Evolutionary conservation across 1,140 invertebrate species (phyloP).

Genomic region (Trichonephila clavipes): DNA sequence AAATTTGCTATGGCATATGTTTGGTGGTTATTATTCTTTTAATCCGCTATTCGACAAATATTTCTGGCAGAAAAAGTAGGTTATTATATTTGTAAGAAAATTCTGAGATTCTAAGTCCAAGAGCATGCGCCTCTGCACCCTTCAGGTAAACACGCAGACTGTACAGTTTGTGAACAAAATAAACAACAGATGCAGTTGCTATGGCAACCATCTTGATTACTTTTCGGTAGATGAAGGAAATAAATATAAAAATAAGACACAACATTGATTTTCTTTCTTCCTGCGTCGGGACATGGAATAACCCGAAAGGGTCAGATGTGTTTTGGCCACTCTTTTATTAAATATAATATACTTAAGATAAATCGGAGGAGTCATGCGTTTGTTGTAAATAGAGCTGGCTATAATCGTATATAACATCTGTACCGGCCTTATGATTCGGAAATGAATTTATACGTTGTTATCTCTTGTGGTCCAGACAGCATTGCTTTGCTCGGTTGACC

Average conservation of each 20-base stretch:
- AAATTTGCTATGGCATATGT: too few species aligned
- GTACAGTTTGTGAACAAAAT: not conserved
- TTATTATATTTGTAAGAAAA: too few species aligned
- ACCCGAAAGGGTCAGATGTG: not conserved
- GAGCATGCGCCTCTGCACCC: too few species aligned
- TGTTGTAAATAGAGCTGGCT: not conserved
- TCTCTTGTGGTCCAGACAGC: conserved; percentile 37
- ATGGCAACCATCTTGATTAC: conserved; percentile 52
- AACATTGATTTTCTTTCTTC: not conserved
- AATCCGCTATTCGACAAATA: too few species aligned
- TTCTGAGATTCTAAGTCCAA: too few species aligned
- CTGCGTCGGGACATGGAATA: not conserved
- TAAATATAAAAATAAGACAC: not conserved
- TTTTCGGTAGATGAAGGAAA: not conserved
- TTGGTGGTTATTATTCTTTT: too few species aligned
- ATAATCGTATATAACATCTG: conserved; percentile 44
- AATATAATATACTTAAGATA: conserved; percentile 12
- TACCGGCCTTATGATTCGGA: not conserved
- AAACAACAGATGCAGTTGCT: conserved; percentile 71
- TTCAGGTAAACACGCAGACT: conserved; percentile 55
- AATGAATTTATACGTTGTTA: conserved; percentile 32
- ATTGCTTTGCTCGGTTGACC: not conserved
- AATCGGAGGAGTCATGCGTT: not conserved
- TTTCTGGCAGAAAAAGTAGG: too few species aligned
- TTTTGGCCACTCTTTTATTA: not conserved